Conservation (phyloP, 1,140 invertebrate genomes). For the Drosophila pectinifera region DNA sequence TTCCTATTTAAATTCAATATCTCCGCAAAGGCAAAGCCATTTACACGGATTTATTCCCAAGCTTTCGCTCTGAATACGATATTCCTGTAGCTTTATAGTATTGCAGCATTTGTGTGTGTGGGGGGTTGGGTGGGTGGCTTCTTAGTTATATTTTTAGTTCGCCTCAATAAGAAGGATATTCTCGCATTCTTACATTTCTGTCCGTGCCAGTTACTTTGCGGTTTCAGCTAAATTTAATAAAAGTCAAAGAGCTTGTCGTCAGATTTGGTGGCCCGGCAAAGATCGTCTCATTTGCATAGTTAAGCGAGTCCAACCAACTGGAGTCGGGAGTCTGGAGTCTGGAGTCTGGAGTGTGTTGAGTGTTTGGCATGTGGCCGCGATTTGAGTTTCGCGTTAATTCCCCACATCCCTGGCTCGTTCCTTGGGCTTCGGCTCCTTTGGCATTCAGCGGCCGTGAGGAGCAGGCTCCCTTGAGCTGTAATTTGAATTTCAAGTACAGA, state of each 20-base stretch:
- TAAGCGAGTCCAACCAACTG: constrained; percentile 14
- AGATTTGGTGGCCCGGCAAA: constrained; percentile 32
- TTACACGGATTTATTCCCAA: background rate
- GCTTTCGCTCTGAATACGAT: constrained; percentile 8
- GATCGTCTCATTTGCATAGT: constrained; percentile 47
- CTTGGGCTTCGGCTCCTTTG: constrained; percentile 1
- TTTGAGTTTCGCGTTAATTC: constrained; percentile 41
- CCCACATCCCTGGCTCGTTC: constrained; percentile 19
- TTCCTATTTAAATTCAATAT: constrained; percentile 22
- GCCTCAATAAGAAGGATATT: background rate
- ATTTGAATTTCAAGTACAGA: constrained; percentile 76
- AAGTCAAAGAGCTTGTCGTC: constrained; percentile 30
- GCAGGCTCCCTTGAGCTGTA: constrained; percentile 64
- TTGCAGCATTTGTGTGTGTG: background rate
- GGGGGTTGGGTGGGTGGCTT: no score
- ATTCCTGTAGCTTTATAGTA: constrained; percentile 15
- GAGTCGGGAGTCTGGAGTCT: constrained; percentile 4
- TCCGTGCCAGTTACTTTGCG: constrained; percentile 16
- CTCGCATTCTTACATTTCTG: background rate
- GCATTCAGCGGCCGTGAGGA: background rate
- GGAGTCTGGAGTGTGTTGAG: constrained; percentile 7
- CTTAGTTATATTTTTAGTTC: background rate
- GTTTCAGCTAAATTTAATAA: constrained; percentile 40
- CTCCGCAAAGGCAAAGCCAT: background rate
- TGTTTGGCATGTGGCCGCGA: constrained; percentile 35